Base-by-base conservation (phyloP, 2,888 invertebrate genomes). In the Zaprionus obscuricornis region DNA sequence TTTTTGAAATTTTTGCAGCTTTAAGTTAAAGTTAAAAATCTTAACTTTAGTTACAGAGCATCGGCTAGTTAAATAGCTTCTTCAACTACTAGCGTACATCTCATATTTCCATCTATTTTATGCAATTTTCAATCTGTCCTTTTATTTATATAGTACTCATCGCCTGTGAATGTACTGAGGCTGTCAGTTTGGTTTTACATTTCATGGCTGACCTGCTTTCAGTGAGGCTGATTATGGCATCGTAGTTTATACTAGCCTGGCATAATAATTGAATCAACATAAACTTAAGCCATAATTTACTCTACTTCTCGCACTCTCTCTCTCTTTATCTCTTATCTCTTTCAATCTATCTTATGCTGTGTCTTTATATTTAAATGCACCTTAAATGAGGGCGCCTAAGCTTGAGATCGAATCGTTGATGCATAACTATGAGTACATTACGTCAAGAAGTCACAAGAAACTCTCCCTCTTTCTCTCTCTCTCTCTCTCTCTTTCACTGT, bases 151-250 rank as follows among this genome's bases (percentile, higher is more conserved):
- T 29, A 63, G 63, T n/a, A n/a, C n/a, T n/a, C n/a, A n/a, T n/a
- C 39, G 34, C 2, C 18, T 51, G 13, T 66, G 59, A 59, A 66
- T 57, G 59, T 20, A 20, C 36, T n/a, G 13, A 36, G 31, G 22
- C 6, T 43, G 20, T 24, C 10, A 5, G 16, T 29, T 10, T 17
- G 14, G n/a, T 27, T 18, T 54, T 40, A 8, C 29, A 45, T 47
- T 47, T 51, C 37, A 55, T 39, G 29, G 29, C 16, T 68, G 75
- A 67, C 64, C 73, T 65, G 72, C 50, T 66, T 66, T 22, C 8
- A n/a, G n/a, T n/a, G n/a, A n/a, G n/a, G n/a, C n/a, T n/a, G n/a
- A n/a, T n/a, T n/a, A n/a, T n/a, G n/a, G 16, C n/a, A 36, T 33
- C 11, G 14, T 11, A 7, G 24, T 13, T 11, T 26, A 7, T 10